A percentile compares a stretch with the other conserved stretches of the same genome.
These are phyloP conservation scores for Bugula neritina DNA, from an alignment of 2,888 invertebrate species.

Conservation along the genomic window DNA sequence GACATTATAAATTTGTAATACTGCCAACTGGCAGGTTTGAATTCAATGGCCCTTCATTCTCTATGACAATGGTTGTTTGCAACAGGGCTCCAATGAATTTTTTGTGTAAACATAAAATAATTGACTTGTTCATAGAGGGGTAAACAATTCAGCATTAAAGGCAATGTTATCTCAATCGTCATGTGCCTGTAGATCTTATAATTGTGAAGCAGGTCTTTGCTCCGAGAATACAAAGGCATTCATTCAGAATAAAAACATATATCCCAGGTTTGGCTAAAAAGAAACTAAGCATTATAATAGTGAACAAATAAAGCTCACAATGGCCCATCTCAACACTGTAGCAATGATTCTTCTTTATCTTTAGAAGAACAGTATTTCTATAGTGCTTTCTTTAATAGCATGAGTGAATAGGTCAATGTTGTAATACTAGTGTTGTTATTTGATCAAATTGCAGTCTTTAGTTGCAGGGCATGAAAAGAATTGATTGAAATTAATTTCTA, in stretches of 20 bases:
- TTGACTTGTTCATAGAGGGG: constrained; percentile 23
- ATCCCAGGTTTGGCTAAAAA: background rate
- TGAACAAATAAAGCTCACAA: constrained; percentile 17
- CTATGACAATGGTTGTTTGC: constrained; percentile 26
- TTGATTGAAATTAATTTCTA: constrained; percentile 3
- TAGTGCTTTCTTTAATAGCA: constrained; percentile 12
- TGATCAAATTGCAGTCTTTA: constrained; percentile 15
- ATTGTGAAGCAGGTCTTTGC: constrained; percentile 14
- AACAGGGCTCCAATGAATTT: constrained; percentile 28
- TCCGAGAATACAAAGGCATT: constrained; percentile 8
- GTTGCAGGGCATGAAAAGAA: background rate
- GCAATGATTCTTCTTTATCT: constrained; percentile 22
- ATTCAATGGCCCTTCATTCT: constrained; percentile 15
- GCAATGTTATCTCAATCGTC: constrained; percentile 19
- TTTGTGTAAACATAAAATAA: constrained; percentile 25
- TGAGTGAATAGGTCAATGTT: background rate
- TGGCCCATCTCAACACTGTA: constrained; percentile 25
- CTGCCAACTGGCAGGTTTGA: constrained; percentile 14
- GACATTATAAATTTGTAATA: background rate
- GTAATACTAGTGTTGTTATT: constrained; percentile 16
- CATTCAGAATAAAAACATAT: constrained; percentile 6
- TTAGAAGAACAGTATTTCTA: constrained; percentile 21
- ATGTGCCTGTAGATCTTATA: background rate
- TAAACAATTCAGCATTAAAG: constrained; percentile 16
- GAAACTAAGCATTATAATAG: constrained; percentile 4